Percentiles rank a stretch among this genome's conserved stretches.
These are phyloP conservation scores for Antheraea pernyi DNA, from an alignment of 1,140 invertebrate genomes.

Conservation along the genomic window DNA sequence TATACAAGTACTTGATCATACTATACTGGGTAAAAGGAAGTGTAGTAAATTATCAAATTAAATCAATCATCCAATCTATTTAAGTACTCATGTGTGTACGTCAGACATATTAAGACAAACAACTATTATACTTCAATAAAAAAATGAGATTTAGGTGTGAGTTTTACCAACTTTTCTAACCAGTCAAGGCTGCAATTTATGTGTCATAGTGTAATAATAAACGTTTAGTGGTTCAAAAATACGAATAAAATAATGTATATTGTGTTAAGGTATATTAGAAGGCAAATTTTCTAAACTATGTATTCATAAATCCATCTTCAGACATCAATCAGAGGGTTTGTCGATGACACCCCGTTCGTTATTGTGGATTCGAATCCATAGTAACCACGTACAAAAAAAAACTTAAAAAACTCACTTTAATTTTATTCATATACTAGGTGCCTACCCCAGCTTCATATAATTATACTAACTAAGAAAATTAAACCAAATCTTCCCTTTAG, in stretches of 20 bases:
- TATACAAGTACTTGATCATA: neutral
- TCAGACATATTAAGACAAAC: neutral
- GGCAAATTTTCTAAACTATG: no score
- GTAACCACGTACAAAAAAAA: no score
- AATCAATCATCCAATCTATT: neutral
- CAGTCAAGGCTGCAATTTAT: neutral
- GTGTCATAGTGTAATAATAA: neutral
- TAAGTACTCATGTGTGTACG: neutral
- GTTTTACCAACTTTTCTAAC: constrained; percentile 1
- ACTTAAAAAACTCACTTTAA: no score
- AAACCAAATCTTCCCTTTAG: no score
- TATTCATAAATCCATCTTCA: no score
- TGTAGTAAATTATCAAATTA: neutral
- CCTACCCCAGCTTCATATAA: no score
- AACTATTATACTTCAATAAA: constrained; percentile 2
- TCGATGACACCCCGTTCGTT: no score
- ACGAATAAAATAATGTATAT: neutral
- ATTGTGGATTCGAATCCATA: no score
- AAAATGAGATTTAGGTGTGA: neutral
- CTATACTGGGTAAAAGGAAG: neutral
- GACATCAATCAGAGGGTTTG: no score
- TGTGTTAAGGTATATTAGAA: no score
- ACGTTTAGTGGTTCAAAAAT: neutral
- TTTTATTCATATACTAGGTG: no score
- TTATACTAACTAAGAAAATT: no score